A percentile compares a stretch with the other conserved stretches of the same genome.
phyloP scores from a whole-genome alignment of 2,113 vertebrate species.

The Sinocyclocheilus grahami region DNA sequence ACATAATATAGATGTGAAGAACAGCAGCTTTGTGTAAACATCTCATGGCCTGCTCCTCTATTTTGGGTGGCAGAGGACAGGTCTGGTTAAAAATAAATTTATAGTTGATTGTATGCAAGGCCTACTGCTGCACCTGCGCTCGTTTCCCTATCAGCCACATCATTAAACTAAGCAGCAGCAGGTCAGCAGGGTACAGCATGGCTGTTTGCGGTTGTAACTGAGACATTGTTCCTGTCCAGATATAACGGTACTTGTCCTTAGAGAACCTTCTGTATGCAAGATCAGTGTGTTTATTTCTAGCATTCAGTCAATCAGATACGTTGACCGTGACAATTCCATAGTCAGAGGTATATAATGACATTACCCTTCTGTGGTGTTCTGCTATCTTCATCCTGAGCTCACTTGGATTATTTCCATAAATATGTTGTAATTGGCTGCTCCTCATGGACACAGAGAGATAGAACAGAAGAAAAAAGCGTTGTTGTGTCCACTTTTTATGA shows the following conservation, averaged over 20 bases:
- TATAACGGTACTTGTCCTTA: conserved; percentile 32
- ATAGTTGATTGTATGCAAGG: conserved; percentile 1
- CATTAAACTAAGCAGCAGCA: conserved; percentile 34
- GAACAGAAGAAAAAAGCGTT: background rate
- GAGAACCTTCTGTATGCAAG: conserved; percentile 1
- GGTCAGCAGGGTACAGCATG: background rate
- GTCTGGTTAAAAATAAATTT: conserved; percentile 27
- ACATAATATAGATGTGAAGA: background rate
- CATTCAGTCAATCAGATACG: conserved; percentile 38
- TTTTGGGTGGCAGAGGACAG: background rate
- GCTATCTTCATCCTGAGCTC: background rate
- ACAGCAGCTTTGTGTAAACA: conserved; percentile 1
- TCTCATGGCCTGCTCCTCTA: background rate
- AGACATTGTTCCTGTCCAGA: conserved; percentile 17
- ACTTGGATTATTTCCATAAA: conserved; percentile 19
- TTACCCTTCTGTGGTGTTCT: conserved; percentile 1
- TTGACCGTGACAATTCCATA: conserved; percentile 19
- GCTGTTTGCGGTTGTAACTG: conserved; percentile 23
- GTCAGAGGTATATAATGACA: conserved; percentile 22
- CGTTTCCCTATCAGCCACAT: conserved; percentile 15
- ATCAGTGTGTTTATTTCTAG: conserved; percentile 11
- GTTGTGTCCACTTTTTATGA: conserved; percentile 41
- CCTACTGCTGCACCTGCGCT: background rate
- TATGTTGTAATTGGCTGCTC: conserved; percentile 2
- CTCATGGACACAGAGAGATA: conserved; percentile 16